Percentiles rank a stretch among this genome's conserved stretches.
These are phyloP conservation scores for Drosophila pachea DNA, from an alignment of 1,140 invertebrate species.

Conservation along the genomic window DNA sequence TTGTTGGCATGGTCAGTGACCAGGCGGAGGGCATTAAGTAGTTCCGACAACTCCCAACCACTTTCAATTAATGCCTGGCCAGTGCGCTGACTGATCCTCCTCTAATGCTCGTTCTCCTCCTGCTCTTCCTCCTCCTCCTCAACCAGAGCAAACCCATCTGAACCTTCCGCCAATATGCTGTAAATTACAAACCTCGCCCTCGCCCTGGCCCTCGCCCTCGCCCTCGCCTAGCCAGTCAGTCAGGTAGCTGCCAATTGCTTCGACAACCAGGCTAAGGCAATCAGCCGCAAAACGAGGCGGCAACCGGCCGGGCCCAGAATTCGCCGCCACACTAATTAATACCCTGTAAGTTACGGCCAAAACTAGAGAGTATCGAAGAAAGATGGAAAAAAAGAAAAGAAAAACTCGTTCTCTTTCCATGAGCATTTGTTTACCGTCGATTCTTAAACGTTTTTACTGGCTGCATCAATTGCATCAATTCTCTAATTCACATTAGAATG, in stretches of 20 bases:
- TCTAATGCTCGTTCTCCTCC: background rate
- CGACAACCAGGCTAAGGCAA: slow-evolving; percentile 33
- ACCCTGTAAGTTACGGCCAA: slow-evolving; percentile 2
- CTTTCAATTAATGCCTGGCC: slow-evolving; percentile 42
- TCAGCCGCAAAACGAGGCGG: slow-evolving; percentile 44
- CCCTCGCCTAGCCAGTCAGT: background rate
- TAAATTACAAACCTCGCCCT: slow-evolving; percentile 32
- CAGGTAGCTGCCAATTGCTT: slow-evolving; percentile 35
- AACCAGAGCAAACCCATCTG: background rate
- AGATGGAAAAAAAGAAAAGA: too few species aligned
- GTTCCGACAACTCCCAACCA: slow-evolving; percentile 43
- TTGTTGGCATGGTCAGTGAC: slow-evolving; percentile 12
- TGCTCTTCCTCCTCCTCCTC: background rate
- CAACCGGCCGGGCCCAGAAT: slow-evolving; percentile 10
- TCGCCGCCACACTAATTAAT: slow-evolving; percentile 33
- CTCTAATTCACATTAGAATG: background rate
- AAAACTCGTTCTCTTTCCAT: too few species aligned
- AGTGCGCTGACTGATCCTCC: background rate
- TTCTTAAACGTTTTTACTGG: slow-evolving; percentile 5
- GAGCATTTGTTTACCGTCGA: background rate
- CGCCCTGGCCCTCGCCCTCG: background rate
- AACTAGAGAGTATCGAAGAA: too few species aligned
- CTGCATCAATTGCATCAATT: background rate
- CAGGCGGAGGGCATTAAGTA: slow-evolving; percentile 32
- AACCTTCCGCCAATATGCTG: slow-evolving; percentile 19